Evolutionary conservation across 1,140 invertebrate genomes (phyloP).

Genomic region (Muscidifurax raptorellus): DNA sequence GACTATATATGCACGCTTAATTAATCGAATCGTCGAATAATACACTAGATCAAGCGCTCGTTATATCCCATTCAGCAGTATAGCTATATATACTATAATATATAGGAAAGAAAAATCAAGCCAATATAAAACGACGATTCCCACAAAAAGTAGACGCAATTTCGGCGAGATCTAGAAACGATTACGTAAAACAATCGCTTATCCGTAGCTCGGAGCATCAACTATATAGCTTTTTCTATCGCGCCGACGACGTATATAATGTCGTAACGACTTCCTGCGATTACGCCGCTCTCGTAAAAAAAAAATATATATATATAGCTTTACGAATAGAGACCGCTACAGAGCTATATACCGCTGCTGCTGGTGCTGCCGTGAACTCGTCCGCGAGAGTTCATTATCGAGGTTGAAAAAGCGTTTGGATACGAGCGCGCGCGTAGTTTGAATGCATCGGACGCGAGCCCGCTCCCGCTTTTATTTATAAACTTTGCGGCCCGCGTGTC

Average conservation of each 20-base stretch:
- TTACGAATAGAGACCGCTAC: not conserved
- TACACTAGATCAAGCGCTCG: no score
- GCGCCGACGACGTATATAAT: not conserved
- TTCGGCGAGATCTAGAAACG: no score
- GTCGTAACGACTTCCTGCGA: conserved; percentile 11
- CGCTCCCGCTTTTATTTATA: not conserved
- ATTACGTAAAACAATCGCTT: no score
- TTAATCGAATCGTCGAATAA: no score
- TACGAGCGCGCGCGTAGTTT: not conserved
- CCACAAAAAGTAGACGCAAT: no score
- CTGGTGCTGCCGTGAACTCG: not conserved
- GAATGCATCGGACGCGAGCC: not conserved
- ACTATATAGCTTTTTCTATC: no score
- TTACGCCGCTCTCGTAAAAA: not conserved
- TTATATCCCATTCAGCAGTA: no score
- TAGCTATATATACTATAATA: no score
- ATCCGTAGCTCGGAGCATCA: no score
- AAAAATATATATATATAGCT: not conserved
- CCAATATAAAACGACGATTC: no score
- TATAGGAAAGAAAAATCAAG: no score
- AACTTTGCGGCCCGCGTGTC: not conserved
- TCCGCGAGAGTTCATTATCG: conserved; percentile 16
- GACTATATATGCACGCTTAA: no score
- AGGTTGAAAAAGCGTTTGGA: conserved; percentile 6
- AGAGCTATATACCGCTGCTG: not conserved